Evolutionary conservation across 2,113 vertebrate species (phyloP).

Genomic region (Bubalus kerabau): DNA sequence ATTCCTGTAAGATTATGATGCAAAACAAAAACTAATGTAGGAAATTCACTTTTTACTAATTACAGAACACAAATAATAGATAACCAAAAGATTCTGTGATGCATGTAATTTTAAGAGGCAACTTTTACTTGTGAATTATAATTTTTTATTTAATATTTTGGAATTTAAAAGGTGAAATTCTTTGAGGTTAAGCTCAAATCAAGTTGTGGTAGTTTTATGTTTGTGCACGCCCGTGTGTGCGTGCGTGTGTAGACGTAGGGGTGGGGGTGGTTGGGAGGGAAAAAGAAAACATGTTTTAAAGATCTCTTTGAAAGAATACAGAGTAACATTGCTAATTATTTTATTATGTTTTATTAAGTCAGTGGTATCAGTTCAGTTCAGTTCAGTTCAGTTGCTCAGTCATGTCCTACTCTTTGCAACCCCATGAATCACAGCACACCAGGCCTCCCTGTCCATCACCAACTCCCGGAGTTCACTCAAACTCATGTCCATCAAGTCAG

Average conservation of each 20-base stretch:
- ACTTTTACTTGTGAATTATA: neutral
- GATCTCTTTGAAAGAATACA: neutral
- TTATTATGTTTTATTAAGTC: neutral
- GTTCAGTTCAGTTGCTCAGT: too few species aligned
- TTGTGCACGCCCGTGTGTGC: neutral
- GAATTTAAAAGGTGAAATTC: neutral
- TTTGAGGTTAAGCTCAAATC: neutral
- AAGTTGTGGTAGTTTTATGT: neutral
- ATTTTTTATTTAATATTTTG: neutral
- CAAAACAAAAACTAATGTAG: neutral
- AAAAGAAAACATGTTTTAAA: neutral
- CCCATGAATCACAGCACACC: too few species aligned
- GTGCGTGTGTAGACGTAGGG: neutral
- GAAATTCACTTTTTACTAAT: neutral
- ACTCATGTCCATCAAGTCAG: too few species aligned
- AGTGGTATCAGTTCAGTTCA: neutral
- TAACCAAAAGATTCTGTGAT: neutral
- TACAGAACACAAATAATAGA: neutral
- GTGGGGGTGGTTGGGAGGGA: neutral
- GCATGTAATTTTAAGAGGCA: neutral
- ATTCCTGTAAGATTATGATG: neutral
- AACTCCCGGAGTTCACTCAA: too few species aligned
- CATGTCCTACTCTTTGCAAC: fast-evolving
- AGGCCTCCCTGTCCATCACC: too few species aligned
- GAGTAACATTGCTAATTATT: neutral